A percentile compares a stretch with the other conserved stretches of the same genome.
Conservation (phyloP, 1,140 invertebrate genomes). For the Bombus difficillimus region DNA sequence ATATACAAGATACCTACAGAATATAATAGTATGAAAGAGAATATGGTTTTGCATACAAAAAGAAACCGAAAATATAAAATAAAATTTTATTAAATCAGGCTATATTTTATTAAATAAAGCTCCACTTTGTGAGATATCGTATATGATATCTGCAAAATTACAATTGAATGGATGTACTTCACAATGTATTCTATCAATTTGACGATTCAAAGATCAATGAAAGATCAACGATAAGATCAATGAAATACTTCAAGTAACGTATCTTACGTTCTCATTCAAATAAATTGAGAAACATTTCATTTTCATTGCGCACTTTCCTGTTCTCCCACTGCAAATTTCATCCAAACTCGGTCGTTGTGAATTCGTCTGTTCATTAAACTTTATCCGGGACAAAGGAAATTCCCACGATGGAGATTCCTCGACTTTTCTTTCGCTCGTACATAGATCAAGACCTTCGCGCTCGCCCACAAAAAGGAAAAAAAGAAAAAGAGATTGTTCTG, state of each 20-base stretch:
- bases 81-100: neutral
- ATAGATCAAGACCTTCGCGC: too few relatives aligned
- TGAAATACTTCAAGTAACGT: neutral
- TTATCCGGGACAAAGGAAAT: neutral
- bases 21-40: neutral
- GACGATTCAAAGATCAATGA: too few relatives aligned
- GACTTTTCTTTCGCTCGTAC: neutral
- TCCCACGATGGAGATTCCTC: neutral
- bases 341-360: neutral
- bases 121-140: too few relatives aligned
- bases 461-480: too few relatives aligned
- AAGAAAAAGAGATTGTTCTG: neutral
- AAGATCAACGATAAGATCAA: too few relatives aligned
- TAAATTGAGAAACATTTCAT: neutral
- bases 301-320: neutral
- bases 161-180: neutral
- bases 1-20: neutral
- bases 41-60: neutral
- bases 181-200: neutral
- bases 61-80: too few relatives aligned
- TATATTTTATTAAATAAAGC: neutral
- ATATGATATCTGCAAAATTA: neutral
- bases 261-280: neutral
- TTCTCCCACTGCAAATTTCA: neutral
- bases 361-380: neutral